Evolutionary conservation across 2,113 vertebrate species (phyloP).

Genomic region (Podocnemis expansa): DNA sequence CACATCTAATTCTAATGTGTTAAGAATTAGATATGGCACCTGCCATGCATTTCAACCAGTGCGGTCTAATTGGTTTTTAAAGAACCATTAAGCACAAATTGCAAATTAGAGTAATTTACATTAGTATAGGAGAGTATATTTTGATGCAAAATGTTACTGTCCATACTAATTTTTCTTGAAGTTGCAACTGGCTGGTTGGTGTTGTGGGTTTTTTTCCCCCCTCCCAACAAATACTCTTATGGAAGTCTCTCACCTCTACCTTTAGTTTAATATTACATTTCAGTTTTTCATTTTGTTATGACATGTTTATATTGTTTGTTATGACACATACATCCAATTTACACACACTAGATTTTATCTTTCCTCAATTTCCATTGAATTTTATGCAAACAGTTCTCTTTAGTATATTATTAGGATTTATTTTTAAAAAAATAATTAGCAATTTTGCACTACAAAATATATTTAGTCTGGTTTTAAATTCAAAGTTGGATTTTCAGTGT

Average conservation of each 20-base stretch:
- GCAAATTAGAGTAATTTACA: neutral
- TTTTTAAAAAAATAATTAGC: neutral
- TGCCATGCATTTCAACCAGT: neutral
- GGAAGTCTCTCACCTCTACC: neutral
- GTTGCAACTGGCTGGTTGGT: neutral
- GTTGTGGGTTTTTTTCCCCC: too few species aligned
- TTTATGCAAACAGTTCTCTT: neutral
- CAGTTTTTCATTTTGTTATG: neutral
- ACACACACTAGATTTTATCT: neutral
- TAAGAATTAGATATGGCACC: neutral
- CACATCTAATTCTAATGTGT: conserved; percentile 16
- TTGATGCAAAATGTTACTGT: neutral
- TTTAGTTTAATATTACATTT: neutral
- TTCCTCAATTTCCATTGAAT: neutral
- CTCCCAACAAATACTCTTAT: neutral
- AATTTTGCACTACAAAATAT: neutral
- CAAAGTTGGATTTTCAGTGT: neutral
- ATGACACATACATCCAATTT: neutral
- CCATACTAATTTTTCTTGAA: neutral
- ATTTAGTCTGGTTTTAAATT: neutral
- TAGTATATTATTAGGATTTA: neutral
- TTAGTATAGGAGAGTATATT: neutral
- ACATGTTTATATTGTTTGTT: neutral
- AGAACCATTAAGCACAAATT: neutral
- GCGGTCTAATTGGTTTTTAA: neutral